Evolutionary conservation across 2,113 vertebrate species (phyloP).

Genomic region (Eonycteris spelaea): DNA sequence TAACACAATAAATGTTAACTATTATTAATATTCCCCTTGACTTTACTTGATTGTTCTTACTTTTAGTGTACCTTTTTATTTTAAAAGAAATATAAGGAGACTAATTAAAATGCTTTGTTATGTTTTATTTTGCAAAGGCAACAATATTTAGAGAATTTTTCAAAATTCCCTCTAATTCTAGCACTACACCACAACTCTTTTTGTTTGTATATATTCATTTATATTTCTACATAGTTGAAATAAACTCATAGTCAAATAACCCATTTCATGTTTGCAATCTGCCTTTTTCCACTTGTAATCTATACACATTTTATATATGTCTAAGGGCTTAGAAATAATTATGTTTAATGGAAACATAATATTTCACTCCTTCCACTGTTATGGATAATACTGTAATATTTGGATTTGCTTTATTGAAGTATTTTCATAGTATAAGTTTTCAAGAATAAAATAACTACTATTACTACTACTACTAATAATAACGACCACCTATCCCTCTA

Average conservation of each 20-base stretch:
- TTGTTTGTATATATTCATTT: neutral
- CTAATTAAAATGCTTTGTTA: neutral
- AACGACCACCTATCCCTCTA: neutral
- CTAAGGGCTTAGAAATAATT: neutral
- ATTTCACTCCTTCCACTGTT: neutral
- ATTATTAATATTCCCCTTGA: neutral
- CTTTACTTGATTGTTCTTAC: neutral
- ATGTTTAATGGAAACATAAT: neutral
- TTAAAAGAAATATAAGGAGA: constrained; percentile 3
- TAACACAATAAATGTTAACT: neutral
- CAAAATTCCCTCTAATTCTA: neutral
- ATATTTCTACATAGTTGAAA: neutral
- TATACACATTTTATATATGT: neutral
- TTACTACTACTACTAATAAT: neutral
- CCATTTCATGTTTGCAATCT: neutral
- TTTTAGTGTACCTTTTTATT: neutral
- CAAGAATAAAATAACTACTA: neutral
- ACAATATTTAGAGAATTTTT: neutral
- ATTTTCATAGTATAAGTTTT: neutral
- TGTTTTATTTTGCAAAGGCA: neutral
- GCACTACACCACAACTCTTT: neutral
- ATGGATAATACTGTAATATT: neutral
- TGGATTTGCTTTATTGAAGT: neutral
- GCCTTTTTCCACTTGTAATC: neutral
- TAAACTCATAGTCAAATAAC: neutral